A percentile compares a stretch with the other conserved stretches of the same genome.
phyloP scores from a whole-genome alignment of 2,888 invertebrate species.

The Branchipolynoe longqiensis region DNA sequence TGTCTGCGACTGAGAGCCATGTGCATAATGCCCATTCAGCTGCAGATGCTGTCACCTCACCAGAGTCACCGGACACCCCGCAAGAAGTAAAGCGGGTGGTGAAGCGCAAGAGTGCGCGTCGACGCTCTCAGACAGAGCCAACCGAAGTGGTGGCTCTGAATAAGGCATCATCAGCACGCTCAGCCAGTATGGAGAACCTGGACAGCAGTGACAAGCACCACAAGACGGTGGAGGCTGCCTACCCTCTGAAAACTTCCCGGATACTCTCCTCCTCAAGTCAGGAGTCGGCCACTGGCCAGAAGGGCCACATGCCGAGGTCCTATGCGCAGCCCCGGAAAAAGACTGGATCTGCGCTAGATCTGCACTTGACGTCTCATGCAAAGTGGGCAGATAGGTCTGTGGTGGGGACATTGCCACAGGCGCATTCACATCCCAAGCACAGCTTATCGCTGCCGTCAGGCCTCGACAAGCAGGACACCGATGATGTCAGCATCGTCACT shows the following conservation, averaged over 20 bases:
- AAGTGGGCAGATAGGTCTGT: too few species aligned
- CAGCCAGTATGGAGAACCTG: constrained; percentile 61
- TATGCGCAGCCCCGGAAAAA: constrained; percentile 14
- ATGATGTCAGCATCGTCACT: constrained; percentile 19
- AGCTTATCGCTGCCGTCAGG: constrained; percentile 61
- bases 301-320: background rate
- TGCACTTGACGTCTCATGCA: too few species aligned
- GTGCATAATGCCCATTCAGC: background rate
- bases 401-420: background rate
- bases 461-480: constrained; percentile 40
- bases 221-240: constrained; percentile 60
- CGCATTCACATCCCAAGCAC: too few species aligned
- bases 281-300: constrained; percentile 1
- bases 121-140: constrained; percentile 8
- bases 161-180: background rate
- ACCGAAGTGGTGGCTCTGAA: background rate
- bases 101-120: constrained; percentile 22
- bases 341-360: constrained; percentile 47
- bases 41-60: constrained; percentile 38
- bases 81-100: constrained; percentile 18
- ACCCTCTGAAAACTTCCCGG: constrained; percentile 61
- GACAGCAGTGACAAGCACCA: constrained; percentile 23
- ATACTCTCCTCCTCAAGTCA: constrained; percentile 33
- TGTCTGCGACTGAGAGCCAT: constrained; percentile 62
- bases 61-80: constrained; percentile 38